Conservation (phyloP, 2,888 invertebrate species). For the Stenichneumon culpator region DNA sequence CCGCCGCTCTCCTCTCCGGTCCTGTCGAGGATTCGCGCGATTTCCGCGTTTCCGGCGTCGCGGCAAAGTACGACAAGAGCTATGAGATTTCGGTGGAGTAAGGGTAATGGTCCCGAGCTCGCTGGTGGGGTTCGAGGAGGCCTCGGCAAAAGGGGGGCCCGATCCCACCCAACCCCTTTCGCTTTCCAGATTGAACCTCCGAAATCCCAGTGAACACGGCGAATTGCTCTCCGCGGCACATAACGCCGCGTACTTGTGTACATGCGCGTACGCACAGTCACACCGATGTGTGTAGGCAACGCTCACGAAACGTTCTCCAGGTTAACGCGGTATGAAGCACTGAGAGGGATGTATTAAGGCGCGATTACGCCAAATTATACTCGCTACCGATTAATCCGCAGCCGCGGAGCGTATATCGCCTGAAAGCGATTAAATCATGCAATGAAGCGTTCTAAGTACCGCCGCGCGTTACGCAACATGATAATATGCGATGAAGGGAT, state of each 20-base stretch:
- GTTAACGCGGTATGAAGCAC: conserved; percentile 16
- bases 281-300: conserved; percentile 6
- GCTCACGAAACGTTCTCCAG: conserved; percentile 38
- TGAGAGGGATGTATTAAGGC: conserved; percentile 23
- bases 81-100: conserved; percentile 47
- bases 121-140: conserved; percentile 44
- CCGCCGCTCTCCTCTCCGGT: neutral
- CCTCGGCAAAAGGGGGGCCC: conserved; percentile 54
- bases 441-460: conserved; percentile 14
- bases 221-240: conserved; percentile 40
- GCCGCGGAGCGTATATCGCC: neutral
- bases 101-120: conserved; percentile 57
- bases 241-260: conserved; percentile 17
- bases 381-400: conserved; percentile 34
- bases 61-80: conserved; percentile 48
- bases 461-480: neutral
- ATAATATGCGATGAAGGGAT: neutral
- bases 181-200: conserved; percentile 55
- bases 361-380: conserved; percentile 39
- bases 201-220: conserved; percentile 33
- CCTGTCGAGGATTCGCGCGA: conserved; percentile 28
- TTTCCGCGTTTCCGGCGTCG: conserved; percentile 53
- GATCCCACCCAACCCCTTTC: conserved; percentile 47
- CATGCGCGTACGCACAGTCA: neutral
- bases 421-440: conserved; percentile 11